phyloP scores from a whole-genome alignment of 2,888 invertebrate species.

The Drosophila buzzatii region DNA sequence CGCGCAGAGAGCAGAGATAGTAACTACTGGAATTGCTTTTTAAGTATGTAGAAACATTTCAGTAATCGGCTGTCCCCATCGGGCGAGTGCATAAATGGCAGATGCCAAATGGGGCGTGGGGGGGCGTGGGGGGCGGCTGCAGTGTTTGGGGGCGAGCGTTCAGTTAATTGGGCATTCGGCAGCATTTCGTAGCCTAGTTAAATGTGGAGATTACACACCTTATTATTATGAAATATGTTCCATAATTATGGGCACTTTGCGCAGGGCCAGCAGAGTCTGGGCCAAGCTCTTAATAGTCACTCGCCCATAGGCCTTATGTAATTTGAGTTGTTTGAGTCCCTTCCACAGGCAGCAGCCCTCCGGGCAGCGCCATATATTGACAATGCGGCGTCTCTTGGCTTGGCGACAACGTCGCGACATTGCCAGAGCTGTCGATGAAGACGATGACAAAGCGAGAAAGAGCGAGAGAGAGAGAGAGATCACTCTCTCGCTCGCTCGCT shows the following conservation, averaged over 20 bases:
- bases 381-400: conserved; percentile 63
- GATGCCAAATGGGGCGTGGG: conserved; percentile 1
- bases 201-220: conserved; percentile 79
- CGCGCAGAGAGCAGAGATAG: conserved; percentile 11
- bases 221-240: conserved; percentile 80
- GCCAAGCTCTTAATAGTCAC: conserved; percentile 69
- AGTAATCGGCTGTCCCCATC: conserved; percentile 23
- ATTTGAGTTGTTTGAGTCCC: conserved; percentile 45
- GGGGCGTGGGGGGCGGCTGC: neutral
- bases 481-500: neutral
- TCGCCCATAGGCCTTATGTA: conserved; percentile 64
- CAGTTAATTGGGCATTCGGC: conserved; percentile 56
- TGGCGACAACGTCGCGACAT: conserved; percentile 72
- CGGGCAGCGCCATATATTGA: conserved; percentile 64
- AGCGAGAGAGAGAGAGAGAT: no score
- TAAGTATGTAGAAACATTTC: conserved; percentile 59
- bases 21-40: conserved; percentile 54
- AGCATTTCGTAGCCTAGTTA: conserved; percentile 61
- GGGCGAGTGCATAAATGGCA: conserved; percentile 14
- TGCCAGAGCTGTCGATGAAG: conserved; percentile 63
- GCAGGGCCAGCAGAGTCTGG: conserved; percentile 26
- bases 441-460: neutral
- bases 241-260: conserved; percentile 72
- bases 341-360: conserved; percentile 2
- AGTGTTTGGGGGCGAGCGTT: conserved; percentile 3